phyloP scores from a whole-genome alignment of 2,888 invertebrate genomes.

The Drosophila formosana region DNA sequence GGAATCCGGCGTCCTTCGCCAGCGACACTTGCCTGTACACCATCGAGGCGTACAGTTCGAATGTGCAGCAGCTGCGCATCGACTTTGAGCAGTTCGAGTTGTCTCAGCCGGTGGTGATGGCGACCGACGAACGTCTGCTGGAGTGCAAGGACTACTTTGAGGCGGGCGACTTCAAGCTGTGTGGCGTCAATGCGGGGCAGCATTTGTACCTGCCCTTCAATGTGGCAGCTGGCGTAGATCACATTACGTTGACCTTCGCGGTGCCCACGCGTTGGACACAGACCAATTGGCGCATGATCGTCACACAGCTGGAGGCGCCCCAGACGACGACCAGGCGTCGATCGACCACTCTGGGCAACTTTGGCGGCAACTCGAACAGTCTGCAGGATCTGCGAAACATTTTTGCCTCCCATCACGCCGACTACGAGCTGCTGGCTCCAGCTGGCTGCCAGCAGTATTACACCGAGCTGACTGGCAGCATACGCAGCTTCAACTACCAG shows the following conservation, averaged over 20 bases:
- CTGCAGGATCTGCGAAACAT: conserved; percentile 78
- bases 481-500: conserved; percentile 88
- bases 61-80: conserved; percentile 83
- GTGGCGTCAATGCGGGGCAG: conserved; percentile 88
- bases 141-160: conserved; percentile 78
- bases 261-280: conserved; percentile 84
- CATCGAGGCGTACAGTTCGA: conserved; percentile 79
- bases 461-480: conserved; percentile 86
- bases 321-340: conserved; percentile 35
- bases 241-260: conserved; percentile 85
- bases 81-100: conserved; percentile 81
- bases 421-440: conserved; percentile 86
- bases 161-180: conserved; percentile 84
- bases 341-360: conserved; percentile 26
- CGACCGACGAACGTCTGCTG: conserved; percentile 42
- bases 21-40: conserved; percentile 73
- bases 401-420: conserved; percentile 75
- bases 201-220: conserved; percentile 85
- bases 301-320: conserved; percentile 88
- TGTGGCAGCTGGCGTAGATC: conserved; percentile 75
- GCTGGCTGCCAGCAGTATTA: conserved; percentile 89
- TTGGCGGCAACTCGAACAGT: conserved; percentile 61
- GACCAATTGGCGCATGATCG: conserved; percentile 87
- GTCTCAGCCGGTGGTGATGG: conserved; percentile 62
- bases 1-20: conserved; percentile 70